Evolutionary conservation across 2,797 vertebrate genomes (phyloP).

Genomic region (Myioborus miniatus): DNA sequence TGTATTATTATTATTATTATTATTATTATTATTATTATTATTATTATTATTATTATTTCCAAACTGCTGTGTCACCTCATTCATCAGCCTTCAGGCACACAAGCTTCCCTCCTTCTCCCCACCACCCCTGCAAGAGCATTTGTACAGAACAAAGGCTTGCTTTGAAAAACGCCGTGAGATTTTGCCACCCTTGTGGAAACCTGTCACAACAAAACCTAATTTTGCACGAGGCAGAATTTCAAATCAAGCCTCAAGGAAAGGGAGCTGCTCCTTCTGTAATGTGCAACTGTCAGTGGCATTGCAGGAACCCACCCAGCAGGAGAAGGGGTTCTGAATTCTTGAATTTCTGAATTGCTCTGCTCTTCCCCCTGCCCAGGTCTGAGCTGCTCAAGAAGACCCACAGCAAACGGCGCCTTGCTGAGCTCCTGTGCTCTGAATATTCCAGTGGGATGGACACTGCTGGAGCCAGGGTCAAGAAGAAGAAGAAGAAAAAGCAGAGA

Average conservation of each 20-base stretch:
- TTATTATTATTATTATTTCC: neutral
- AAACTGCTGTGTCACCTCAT: constrained; percentile 55
- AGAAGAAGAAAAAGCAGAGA: constrained; percentile 58
- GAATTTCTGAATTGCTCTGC: constrained; percentile 11
- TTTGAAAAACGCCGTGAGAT: constrained; percentile 73
- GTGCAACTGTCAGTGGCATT: neutral
- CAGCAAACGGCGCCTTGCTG: constrained; percentile 62
- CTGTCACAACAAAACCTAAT: constrained; percentile 72
- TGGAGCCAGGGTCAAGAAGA: constrained; percentile 70
- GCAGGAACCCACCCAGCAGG: constrained; percentile 40
- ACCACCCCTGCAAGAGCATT: constrained; percentile 62
- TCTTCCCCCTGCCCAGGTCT: constrained; percentile 66
- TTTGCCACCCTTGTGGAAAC: constrained; percentile 76
- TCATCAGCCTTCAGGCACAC: constrained; percentile 47
- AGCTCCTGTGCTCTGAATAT: constrained; percentile 82
- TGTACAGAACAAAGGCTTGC: constrained; percentile 78
- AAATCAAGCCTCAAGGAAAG: constrained; percentile 64
- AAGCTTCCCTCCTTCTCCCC: constrained; percentile 49
- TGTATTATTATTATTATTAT: neutral
- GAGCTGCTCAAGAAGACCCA: constrained; percentile 64
- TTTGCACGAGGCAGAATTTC: constrained; percentile 67
- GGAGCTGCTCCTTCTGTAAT: constrained; percentile 39
- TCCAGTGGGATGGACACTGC: constrained; percentile 81
- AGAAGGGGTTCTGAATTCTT: neutral
- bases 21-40: neutral